Conservation (phyloP, 2,113 vertebrate species). For the Rhynchomys soricoides region DNA sequence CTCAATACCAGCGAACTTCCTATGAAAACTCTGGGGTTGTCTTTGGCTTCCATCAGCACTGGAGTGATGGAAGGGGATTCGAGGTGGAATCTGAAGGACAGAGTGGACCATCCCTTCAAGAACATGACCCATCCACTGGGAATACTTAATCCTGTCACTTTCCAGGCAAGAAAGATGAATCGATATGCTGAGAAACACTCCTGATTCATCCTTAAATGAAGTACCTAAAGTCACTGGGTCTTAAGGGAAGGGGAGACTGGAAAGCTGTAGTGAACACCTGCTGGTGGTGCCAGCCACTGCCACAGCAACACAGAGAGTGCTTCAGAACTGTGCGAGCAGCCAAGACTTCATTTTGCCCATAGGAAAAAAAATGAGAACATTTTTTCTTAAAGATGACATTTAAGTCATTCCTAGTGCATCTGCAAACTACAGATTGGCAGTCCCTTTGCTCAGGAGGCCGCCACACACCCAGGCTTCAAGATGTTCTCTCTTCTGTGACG, state of each 20-base stretch:
- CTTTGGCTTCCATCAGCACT: constrained; percentile 77
- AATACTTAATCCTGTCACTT: constrained; percentile 55
- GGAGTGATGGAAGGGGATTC: background rate
- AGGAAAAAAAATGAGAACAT: constrained; percentile 63
- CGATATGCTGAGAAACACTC: constrained; percentile 38
- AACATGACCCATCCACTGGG: constrained; percentile 78
- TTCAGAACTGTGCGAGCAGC: constrained; percentile 20
- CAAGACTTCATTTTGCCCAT: constrained; percentile 68
- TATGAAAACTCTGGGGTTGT: constrained; percentile 80
- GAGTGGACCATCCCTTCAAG: constrained; percentile 44
- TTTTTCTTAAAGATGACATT: constrained; percentile 71
- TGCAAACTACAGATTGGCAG: constrained; percentile 73
- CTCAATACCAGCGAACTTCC: constrained; percentile 76
- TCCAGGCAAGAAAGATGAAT: constrained; percentile 63
- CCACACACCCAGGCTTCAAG: constrained; percentile 66
- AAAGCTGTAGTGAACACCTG: constrained; percentile 18
- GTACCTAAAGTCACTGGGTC: background rate
- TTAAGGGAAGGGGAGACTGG: constrained; percentile 32
- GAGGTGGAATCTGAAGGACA: constrained; percentile 36
- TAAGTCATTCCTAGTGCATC: constrained; percentile 75
- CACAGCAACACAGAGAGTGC: constrained; percentile 30
- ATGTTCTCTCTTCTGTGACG: constrained; percentile 78
- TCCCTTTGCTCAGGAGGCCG: constrained; percentile 53
- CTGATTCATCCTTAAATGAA: constrained; percentile 49
- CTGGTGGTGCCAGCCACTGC: constrained; percentile 46